These are phyloP conservation scores for Callithrix jacchus DNA, from an alignment of 2,113 vertebrate species.

Conservation along the genomic window DNA sequence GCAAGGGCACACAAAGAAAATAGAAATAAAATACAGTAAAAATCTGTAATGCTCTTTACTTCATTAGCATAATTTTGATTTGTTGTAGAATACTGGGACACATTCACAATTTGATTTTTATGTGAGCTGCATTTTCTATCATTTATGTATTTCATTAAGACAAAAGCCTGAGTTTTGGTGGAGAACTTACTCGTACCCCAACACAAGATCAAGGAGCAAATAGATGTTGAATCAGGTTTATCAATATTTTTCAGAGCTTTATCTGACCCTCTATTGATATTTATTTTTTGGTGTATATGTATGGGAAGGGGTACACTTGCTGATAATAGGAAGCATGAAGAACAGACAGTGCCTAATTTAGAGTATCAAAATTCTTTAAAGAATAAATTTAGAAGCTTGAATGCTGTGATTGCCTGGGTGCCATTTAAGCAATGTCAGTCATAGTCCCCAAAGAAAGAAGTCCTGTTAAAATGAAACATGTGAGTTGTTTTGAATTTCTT, in stretches of 20 bases:
- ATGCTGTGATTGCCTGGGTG: not conserved
- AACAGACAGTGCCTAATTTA: not conserved
- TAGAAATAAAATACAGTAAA: not conserved
- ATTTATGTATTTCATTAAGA: not conserved
- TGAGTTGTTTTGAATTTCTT: not conserved
- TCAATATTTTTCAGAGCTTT: not conserved
- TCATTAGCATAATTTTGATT: not conserved
- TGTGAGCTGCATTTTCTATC: not conserved
- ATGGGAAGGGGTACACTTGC: not conserved
- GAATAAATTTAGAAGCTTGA: not conserved
- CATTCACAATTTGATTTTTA: not conserved
- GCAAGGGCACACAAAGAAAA: not conserved
- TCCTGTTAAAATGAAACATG: not conserved
- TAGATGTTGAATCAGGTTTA: not conserved
- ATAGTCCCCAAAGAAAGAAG: not conserved
- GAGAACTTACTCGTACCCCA: not conserved
- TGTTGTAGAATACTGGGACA: not conserved
- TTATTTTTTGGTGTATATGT: not conserved
- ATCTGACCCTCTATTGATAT: not conserved
- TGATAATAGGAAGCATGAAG: not conserved
- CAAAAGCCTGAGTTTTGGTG: not conserved
- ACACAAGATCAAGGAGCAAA: not conserved
- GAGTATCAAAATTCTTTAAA: not conserved
- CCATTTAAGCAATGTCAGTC: not conserved
- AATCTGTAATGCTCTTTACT: not conserved